These are phyloP conservation scores for Merodon equestris DNA, from an alignment of 2,888 invertebrate species.

Conservation along the genomic window DNA sequence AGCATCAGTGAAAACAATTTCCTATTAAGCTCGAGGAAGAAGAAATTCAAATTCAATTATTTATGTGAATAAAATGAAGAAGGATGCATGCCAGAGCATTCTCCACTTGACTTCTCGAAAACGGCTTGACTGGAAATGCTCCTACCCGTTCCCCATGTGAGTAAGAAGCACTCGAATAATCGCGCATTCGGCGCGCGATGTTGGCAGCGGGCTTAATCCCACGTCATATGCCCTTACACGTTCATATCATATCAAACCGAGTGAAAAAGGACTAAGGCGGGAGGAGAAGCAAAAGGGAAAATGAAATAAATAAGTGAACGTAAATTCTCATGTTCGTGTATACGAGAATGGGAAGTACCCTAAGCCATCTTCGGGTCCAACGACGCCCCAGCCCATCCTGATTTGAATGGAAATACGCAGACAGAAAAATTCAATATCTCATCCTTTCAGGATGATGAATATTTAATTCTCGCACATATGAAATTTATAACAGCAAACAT, in stretches of 20 bases:
- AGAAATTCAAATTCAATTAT: slow-evolving; percentile 68
- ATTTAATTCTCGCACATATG: slow-evolving; percentile 70
- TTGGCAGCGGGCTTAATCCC: slow-evolving; percentile 51
- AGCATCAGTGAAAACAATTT: slow-evolving; percentile 61
- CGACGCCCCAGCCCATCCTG: slow-evolving; percentile 23
- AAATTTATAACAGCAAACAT: slow-evolving; percentile 68
- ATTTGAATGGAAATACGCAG: slow-evolving; percentile 67
- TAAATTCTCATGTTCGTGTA: slow-evolving; percentile 49
- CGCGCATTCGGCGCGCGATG: slow-evolving; percentile 32
- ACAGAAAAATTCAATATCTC: slow-evolving; percentile 70
- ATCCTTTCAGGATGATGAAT: slow-evolving; percentile 70
- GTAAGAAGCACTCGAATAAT: slow-evolving; percentile 21
- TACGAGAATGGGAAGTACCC: slow-evolving; percentile 24
- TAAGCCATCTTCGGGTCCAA: slow-evolving; percentile 42
- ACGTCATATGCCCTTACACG: slow-evolving; percentile 64
- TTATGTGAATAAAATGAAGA: slow-evolving; percentile 65
- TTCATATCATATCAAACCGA: slow-evolving; percentile 31
- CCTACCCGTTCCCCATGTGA: no score
- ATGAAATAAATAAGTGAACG: slow-evolving; percentile 26
- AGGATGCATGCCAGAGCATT: slow-evolving; percentile 63
- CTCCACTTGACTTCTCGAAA: slow-evolving; percentile 48
- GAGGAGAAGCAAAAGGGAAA: slow-evolving; percentile 11
- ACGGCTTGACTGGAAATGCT: slow-evolving; percentile 51
- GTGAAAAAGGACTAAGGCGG: slow-evolving; percentile 6
- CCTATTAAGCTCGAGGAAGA: slow-evolving; percentile 35